Evolutionary conservation across 2,888 invertebrate species (phyloP), one percentile per base, ranked within the genome.

Genomic region (Hecatera dysodea): DNA sequence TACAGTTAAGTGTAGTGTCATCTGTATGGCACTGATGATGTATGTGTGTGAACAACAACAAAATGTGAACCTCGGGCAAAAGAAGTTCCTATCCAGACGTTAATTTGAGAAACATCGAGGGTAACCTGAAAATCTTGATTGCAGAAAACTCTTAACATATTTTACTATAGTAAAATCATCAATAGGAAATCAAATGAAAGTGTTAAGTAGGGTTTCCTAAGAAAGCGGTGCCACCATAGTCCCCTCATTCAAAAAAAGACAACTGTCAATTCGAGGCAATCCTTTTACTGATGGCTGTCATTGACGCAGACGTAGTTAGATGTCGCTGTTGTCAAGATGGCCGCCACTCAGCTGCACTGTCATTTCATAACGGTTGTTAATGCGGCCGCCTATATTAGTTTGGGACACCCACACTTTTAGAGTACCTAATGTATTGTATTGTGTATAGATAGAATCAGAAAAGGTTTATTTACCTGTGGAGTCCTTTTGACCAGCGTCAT

Each of bases 401-500:
- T 55, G n/a, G n/a, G 17, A 39, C 8, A 62, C 15, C 12, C 12
- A 19, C 36, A 15, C 6, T n/a, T n/a, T 39, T 27, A 39, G 15
- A 11, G 7, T 27, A 15, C n/a, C 15, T 11, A n/a, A 15, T 39
- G n/a, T n/a, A 9, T 8, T 0, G 2, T 29, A 22, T 39, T n/a
- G 27, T 39, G 27, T 19, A 27, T 27, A 17, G 19, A 17, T 42
- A 17, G 9, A n/a, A 8, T 22, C 0, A 15, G 15, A 15, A 46
- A 33, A 12, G 1, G 1, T n/a, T 29, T 7, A 22, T n/a, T 68
- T 50, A 73, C 73, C 44, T 0, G 76, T 22, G 0, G 77, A 17
- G 2, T 92, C 93, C 48, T 86, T 92, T 0, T 92, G 93, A 0
- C 74, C 65, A 22, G 79, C n/a, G 0, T 93, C 94, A 2, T 89